Evolutionary conservation across 2,113 vertebrate genomes (phyloP), one percentile per base, ranked within the genome.

Genomic region (Todiramphus chloris): DNA sequence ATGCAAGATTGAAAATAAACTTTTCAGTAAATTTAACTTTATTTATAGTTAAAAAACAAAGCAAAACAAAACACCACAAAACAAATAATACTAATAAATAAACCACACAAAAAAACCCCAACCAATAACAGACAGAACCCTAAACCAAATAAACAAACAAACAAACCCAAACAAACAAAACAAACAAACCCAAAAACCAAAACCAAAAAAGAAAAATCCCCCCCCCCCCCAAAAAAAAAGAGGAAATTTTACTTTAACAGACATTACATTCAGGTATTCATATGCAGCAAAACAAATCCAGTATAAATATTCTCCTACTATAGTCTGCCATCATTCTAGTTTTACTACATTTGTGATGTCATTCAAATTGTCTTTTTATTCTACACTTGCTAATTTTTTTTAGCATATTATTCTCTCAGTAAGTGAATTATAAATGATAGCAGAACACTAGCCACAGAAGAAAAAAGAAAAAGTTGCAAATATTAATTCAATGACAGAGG

Each of bases 321-420:
- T 18, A 73, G 17, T 50, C 37, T 62, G 59, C 50, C 41, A 55
- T 73, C 37, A 90, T 83, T 73, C 50, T 64, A 63, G 23, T 94
- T 92, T 83, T 82, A 63, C 66, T 84, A 56, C 18, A 48, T 73
- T 88, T 83, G 74, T 89, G 76, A 76, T 89, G 63, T 89, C 41
- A 96, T 88, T 87, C 59, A 85, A 94, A 60, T 62, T 85, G 44
- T 43, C 87, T 96, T 87, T 43, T 23, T 93, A 21, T 31, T 84
- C 69, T 62, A 21, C n/a, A 87, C 37, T 72, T 28, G 48, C 19
- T 35, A 83, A 28, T 46, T 59, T 35, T 86, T 83, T 80, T 85
- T 75, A 90, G 35, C 28, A 80, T 69, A 68, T 43, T 74, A 41
- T 44, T 63, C 43, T 81, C 41, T 44, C 10, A 56, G n/a, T 63